Conservation (phyloP, 2,113 vertebrate species). For the Brachypteracias leptosomus region DNA sequence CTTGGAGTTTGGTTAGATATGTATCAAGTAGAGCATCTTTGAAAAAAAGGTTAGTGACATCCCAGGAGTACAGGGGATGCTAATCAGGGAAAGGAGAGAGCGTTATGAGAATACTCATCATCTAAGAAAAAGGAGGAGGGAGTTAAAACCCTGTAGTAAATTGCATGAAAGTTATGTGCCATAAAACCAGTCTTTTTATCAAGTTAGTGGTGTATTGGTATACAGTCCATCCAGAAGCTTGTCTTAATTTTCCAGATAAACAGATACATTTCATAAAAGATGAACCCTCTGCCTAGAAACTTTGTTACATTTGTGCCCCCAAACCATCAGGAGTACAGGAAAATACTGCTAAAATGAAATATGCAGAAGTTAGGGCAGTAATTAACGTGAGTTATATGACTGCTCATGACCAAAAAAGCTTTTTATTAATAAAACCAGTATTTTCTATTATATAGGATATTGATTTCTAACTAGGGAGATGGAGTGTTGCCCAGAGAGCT, state of each 20-base stretch:
- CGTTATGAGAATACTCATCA: neutral
- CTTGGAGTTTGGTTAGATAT: neutral
- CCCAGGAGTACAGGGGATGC: neutral
- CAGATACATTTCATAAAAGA: neutral
- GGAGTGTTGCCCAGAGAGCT: neutral
- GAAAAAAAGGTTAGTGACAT: neutral
- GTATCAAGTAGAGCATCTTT: neutral
- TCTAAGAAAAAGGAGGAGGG: neutral
- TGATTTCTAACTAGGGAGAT: neutral
- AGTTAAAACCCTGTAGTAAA: neutral
- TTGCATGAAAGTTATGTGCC: neutral
- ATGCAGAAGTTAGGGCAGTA: neutral
- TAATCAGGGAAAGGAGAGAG: neutral
- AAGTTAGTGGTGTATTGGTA: neutral
- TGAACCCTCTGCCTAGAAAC: neutral
- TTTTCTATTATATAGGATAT: neutral
- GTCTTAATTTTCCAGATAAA: constrained; percentile 12
- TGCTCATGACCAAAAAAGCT: neutral
- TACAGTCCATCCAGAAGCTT: neutral
- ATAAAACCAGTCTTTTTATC: neutral
- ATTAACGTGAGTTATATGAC: neutral
- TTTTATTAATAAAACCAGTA: neutral
- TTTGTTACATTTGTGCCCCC: neutral
- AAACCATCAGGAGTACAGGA: neutral
- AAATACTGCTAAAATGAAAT: constrained; percentile 10